Percentiles rank a stretch among this genome's conserved stretches.
Conservation (phyloP, 2,888 invertebrate genomes). For the Caenorhabditis japonica region DNA sequence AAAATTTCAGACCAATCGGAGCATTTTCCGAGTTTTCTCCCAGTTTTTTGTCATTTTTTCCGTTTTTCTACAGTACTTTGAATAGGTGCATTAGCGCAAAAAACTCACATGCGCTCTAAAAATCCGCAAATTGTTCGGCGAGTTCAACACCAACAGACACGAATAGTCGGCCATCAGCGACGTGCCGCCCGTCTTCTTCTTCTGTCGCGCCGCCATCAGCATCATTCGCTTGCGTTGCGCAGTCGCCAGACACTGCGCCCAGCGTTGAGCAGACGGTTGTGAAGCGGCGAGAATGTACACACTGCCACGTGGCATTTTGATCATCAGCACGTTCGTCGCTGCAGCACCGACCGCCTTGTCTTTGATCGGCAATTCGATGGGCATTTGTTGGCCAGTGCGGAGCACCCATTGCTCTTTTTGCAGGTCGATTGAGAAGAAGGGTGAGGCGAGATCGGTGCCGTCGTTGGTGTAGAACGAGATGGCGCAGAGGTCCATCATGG, state of each 20-base stretch:
- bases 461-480: conserved; percentile 69
- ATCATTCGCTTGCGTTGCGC: conserved; percentile 58
- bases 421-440: conserved; percentile 63
- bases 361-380: conserved; percentile 38
- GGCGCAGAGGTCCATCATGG: conserved; percentile 53
- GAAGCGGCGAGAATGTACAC: conserved; percentile 58
- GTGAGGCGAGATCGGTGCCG: conserved; percentile 56
- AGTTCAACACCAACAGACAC: conserved; percentile 52
- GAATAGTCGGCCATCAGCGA: conserved; percentile 54
- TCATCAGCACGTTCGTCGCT: conserved; percentile 61
- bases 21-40: no score
- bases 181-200: conserved; percentile 12
- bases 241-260: conserved; percentile 56
- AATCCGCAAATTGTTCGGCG: conserved; percentile 61
- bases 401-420: conserved; percentile 67
- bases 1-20: no score
- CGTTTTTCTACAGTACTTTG: background rate
- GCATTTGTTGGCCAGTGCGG: conserved; percentile 54
- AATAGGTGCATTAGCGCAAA: background rate
- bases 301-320: conserved; percentile 65
- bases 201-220: conserved; percentile 26
- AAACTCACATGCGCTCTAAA: conserved; percentile 47
- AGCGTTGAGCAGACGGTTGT: conserved; percentile 47
- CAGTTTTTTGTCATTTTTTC: no score
- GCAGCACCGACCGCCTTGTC: conserved; percentile 4